Percentiles rank a stretch among this genome's conserved stretches.
Conservation (phyloP, 1,140 invertebrate genomes). For the Drosophila arizonae region DNA sequence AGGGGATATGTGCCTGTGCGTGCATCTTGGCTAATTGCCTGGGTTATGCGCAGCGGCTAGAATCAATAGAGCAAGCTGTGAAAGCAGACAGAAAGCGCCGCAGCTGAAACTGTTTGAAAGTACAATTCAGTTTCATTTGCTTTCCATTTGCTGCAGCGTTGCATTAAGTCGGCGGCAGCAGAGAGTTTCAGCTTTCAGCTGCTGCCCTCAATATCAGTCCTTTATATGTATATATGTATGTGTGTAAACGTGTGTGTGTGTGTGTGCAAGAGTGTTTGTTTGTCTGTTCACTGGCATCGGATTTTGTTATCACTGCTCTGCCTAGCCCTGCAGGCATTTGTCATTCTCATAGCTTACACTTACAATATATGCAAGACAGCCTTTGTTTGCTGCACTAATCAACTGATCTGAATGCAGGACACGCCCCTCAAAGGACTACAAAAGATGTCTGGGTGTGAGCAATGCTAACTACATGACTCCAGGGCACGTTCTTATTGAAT, state of each 20-base stretch:
- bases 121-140: constrained; percentile 69
- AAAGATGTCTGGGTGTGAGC: not conserved
- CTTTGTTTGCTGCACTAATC: constrained; percentile 50
- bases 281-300: constrained; percentile 12
- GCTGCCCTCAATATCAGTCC: not conserved
- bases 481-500: constrained; percentile 54
- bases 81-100: constrained; percentile 4
- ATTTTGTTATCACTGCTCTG: constrained; percentile 3
- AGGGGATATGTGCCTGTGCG: constrained; percentile 9
- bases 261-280: not conserved
- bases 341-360: constrained; percentile 29
- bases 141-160: constrained; percentile 69
- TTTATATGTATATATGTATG: not conserved
- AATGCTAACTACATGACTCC: constrained; percentile 9
- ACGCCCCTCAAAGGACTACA: constrained; percentile 38
- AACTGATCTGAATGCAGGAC: constrained; percentile 67
- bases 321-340: constrained; percentile 32
- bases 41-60: constrained; percentile 42
- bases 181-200: constrained; percentile 31
- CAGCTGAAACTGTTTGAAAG: constrained; percentile 6
- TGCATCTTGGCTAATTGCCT: constrained; percentile 68
- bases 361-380: not conserved
- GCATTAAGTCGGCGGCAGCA: constrained; percentile 49
- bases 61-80: constrained; percentile 39
- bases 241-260: constrained; percentile 7